Conservation (phyloP, 2,113 vertebrate species). For the Saccopteryx bilineata region DNA sequence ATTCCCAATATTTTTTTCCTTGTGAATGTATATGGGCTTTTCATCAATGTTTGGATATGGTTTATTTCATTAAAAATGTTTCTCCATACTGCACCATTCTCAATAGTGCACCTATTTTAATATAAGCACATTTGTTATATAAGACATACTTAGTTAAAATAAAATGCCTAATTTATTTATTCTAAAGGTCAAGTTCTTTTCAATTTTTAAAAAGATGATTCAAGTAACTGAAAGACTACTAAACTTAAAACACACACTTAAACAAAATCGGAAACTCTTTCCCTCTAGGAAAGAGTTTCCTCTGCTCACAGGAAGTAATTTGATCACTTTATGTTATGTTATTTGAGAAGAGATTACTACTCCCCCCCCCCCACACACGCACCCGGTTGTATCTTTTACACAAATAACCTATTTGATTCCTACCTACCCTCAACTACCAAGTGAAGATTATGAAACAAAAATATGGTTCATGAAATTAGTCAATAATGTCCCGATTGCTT, state of each 20-base stretch:
- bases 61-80: constrained; percentile 34
- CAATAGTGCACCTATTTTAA: constrained; percentile 50
- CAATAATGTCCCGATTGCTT: neutral
- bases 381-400: neutral
- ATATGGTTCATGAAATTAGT: constrained; percentile 31
- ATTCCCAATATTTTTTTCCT: neutral
- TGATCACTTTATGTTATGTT: neutral
- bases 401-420: neutral
- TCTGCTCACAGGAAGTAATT: neutral
- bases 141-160: constrained; percentile 62
- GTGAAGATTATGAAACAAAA: constrained; percentile 63
- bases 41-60: neutral
- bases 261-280: constrained; percentile 23
- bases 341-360: constrained; percentile 46
- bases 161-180: constrained; percentile 53
- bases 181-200: constrained; percentile 32
- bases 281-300: neutral
- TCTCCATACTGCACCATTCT: neutral
- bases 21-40: neutral
- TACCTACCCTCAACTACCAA: neutral
- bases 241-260: neutral
- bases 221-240: neutral
- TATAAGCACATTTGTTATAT: constrained; percentile 40
- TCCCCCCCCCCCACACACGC: neutral
- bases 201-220: neutral